Base-by-base conservation (phyloP, 2,113 vertebrate species). In the Hippocampus barbouri region DNA sequence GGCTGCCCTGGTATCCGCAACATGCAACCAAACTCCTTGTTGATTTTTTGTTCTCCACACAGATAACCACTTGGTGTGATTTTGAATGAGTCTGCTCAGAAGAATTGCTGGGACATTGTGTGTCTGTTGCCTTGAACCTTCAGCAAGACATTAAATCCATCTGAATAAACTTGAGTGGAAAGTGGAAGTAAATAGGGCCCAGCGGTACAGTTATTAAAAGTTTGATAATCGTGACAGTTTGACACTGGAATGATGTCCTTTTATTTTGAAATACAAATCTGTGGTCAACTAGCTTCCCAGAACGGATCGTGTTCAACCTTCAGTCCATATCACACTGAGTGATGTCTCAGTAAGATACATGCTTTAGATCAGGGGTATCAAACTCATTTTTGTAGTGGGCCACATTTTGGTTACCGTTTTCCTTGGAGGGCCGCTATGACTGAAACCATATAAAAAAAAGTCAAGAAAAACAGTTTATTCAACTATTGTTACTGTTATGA, bases 71-170 rank as follows among this genome's bases (percentile, higher is more conserved):
- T 34, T 16, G 25, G 5, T 30, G 18, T 20, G 16, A 1, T 38
- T 62, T 40, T 62, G 8, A 2, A 20, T 38, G 1, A 16, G 10
- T 38, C 14, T 20, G 5, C 1, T 62, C 30, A 40, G 18, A 62
- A 40, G 8, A 41, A 62, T 27, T 68, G 0, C 23, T 53, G 45
- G 40, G 8, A 63, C 62, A 27, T 79, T 27, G 8, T 57, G 71
- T 65, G 54, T 40, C 12, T 20, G 11, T 54, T 56, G 53, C 67
- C 70, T 63, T 47, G 21, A 54, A 66, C 54, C 67, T 70, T 41
- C 10, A 25, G 16, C 8, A 8, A 65, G 59, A 18, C 25, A 56
- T 56, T 23, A 56, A 56, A 56, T 11, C 10, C 53, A 56, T 23
- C 9, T 11, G 53, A 3, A 56, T 3, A 18, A 23, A 56, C 4